These are phyloP conservation scores for Cydia amplana DNA, from an alignment of 1,140 invertebrate genomes.

Conservation along the genomic window DNA sequence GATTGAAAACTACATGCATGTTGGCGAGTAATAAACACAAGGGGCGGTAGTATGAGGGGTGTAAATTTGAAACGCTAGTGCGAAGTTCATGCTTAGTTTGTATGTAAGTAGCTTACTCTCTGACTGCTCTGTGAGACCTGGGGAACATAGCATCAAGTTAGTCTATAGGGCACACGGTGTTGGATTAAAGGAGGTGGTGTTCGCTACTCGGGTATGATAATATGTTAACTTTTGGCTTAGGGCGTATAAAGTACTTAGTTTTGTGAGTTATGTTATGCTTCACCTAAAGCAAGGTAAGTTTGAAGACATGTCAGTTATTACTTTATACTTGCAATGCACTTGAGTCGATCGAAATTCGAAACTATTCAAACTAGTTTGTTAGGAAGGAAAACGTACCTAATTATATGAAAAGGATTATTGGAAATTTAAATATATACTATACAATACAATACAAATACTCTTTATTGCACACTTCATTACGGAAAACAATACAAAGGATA, in stretches of 20 bases:
- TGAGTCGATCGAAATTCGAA: too few species aligned
- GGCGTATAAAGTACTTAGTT: not conserved
- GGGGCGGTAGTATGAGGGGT: not conserved
- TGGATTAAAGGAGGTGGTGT: not conserved
- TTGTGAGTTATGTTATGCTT: not conserved
- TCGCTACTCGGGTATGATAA: not conserved
- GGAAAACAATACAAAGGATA: too few species aligned
- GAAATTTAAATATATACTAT: too few species aligned
- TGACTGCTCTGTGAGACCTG: conserved; percentile 75
- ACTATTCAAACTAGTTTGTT: too few species aligned
- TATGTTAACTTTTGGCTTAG: not conserved
- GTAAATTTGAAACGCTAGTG: conserved; percentile 11
- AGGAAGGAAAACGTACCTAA: too few species aligned
- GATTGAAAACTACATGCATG: not conserved
- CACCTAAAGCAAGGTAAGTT: not conserved
- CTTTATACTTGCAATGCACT: too few species aligned
- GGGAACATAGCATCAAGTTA: conserved; percentile 70
- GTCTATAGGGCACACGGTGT: conserved; percentile 44
- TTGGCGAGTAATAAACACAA: not conserved
- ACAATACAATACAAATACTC: too few species aligned
- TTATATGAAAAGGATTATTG: too few species aligned
- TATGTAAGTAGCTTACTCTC: conserved; percentile 67
- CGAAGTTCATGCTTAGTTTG: conserved; percentile 58
- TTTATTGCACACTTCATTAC: too few species aligned
- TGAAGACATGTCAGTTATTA: too few species aligned